These are phyloP conservation scores for Phoxinus dragarum DNA, from an alignment of 2,797 vertebrate genomes.

Conservation along the genomic window DNA sequence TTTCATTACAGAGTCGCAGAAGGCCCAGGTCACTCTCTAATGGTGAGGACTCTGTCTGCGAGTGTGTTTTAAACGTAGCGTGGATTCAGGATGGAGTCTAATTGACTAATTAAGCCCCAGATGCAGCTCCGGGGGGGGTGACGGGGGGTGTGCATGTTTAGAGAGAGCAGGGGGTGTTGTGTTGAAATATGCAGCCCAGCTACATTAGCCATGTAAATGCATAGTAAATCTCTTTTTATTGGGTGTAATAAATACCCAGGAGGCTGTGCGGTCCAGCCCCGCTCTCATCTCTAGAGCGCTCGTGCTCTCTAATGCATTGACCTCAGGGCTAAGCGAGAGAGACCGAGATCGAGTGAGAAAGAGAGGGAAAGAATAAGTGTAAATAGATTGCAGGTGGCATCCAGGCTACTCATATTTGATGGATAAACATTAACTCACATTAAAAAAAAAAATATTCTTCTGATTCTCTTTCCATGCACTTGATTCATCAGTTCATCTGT, in stretches of 20 bases:
- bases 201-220: constrained; percentile 87
- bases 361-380: constrained; percentile 26
- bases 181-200: constrained; percentile 75
- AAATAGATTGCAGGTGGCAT: constrained; percentile 49
- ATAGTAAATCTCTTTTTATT: constrained; percentile 87
- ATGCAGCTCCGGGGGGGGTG: constrained; percentile 70
- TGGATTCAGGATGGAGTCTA: constrained; percentile 78
- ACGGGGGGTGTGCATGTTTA: constrained; percentile 57
- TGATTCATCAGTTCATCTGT: constrained; percentile 40
- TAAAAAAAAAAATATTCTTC: too few species aligned
- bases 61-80: constrained; percentile 79
- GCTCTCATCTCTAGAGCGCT: constrained; percentile 69
- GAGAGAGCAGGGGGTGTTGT: constrained; percentile 67
- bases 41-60: constrained; percentile 78
- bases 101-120: constrained; percentile 86
- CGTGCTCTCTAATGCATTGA: constrained; percentile 79
- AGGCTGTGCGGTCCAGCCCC: constrained; percentile 76
- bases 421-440: constrained; percentile 46
- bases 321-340: constrained; percentile 62
- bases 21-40: constrained; percentile 77
- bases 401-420: constrained; percentile 23
- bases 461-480: neutral
- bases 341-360: constrained; percentile 29
- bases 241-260: constrained; percentile 86
- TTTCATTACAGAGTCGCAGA: constrained; percentile 74